Percentiles rank a stretch among this genome's conserved stretches.
These are phyloP conservation scores for Sitta europaea DNA, from an alignment of 2,113 vertebrate species.

Conservation along the genomic window DNA sequence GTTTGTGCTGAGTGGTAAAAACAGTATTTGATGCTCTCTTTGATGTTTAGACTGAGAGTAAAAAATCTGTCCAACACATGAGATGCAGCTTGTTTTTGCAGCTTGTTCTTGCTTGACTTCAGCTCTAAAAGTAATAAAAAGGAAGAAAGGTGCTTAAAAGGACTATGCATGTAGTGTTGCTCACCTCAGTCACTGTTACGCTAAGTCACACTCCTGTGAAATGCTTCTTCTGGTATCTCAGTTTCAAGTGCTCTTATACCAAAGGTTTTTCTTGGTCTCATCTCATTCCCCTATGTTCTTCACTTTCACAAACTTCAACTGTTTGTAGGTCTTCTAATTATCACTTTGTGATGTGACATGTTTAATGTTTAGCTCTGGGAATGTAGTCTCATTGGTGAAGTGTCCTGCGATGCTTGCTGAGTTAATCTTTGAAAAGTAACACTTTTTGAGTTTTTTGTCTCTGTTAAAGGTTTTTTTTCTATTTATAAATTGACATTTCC, in stretches of 20 bases:
- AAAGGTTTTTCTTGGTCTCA: background rate
- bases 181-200: background rate
- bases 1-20: background rate
- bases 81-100: background rate
- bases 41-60: background rate
- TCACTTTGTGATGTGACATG: background rate
- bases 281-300: background rate
- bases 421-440: background rate
- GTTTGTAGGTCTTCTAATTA: background rate
- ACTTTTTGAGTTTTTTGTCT: background rate
- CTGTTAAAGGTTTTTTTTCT: background rate
- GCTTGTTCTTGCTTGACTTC: background rate
- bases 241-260: background rate
- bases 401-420: background rate
- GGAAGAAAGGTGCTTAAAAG: background rate
- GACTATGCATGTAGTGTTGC: background rate
- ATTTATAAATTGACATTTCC: background rate
- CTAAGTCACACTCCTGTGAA: background rate
- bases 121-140: background rate
- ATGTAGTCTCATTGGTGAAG: background rate
- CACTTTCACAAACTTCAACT: background rate
- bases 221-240: background rate
- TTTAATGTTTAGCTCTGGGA: background rate
- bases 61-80: conserved; percentile 35
- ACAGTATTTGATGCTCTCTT: conserved; percentile 2